Base-by-base conservation (phyloP, 2,888 invertebrate genomes). In the Caenorhabditis macrosperma region DNA sequence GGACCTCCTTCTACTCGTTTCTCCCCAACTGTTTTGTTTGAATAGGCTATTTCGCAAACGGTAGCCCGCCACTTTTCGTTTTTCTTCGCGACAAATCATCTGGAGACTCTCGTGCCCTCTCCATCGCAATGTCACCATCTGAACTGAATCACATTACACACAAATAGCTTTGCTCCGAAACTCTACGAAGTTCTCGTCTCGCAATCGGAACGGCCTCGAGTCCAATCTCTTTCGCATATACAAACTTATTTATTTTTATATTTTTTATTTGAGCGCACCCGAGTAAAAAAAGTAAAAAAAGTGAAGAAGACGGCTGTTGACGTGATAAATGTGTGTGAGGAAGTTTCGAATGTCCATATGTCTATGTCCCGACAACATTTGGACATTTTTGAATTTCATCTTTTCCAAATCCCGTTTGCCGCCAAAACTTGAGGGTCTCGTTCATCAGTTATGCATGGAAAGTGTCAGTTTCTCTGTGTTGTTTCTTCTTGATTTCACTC, bases 131-230 rank as follows among this genome's bases (percentile, higher is more conserved):
- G 50, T 64, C 64, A 48, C 77, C 77, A 77, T 77, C 77, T 77
- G 77, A 76, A 68, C 76, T 68, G 66, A 69, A 69, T 77, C 64
- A 77, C 64, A 77, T 77, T 76, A 76, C 68, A 76, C 67, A 30
- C 20, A 22, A 30, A 22, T 46, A 9, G 10, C 26, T 48, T 22
- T 54, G 52, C 48, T 57, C n/a, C 64, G 20, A 54, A 55, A 55
- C 44, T 48, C 28, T 28, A 30, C 38, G 17, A 35, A 55, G 41
- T 55, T 63, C 54, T 52, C 35, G 48, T 55, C 61, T 68, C 50
- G 54, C 26, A 60, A 76, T 61, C 44, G 26, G 46, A 24, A 35
- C 17, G 54, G 35, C 12, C 35, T 52, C 28, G 33, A 26, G 22
- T 20, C 48, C 57, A 64, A 64, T 64, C 35, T 64, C 55, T 74